phyloP scores from a whole-genome alignment of 2,113 vertebrate species.

The Caloenas nicobarica region DNA sequence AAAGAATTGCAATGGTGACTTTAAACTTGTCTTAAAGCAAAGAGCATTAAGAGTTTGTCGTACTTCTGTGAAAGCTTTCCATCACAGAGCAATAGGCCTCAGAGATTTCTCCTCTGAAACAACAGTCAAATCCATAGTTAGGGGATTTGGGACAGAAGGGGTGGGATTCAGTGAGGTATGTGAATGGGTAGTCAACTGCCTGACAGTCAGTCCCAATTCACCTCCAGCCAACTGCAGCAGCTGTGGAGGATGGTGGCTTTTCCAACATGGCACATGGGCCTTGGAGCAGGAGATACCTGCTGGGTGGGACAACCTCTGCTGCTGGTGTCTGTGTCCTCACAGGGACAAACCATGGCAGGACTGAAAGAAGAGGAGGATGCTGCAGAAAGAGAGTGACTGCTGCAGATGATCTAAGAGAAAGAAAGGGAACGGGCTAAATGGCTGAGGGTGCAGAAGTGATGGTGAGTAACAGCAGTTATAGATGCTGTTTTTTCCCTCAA shows the following conservation, averaged over 20 bases:
- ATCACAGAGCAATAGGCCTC: not conserved
- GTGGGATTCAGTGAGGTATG: not conserved
- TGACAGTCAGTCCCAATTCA: not conserved
- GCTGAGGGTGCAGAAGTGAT: not conserved
- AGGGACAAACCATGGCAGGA: rapidly evolving
- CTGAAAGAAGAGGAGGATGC: not conserved
- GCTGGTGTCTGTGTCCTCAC: not conserved
- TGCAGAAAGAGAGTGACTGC: not conserved
- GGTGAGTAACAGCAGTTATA: not conserved
- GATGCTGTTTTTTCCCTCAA: not conserved
- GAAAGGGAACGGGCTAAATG: rapidly evolving
- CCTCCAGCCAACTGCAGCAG: rapidly evolving
- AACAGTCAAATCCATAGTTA: not conserved
- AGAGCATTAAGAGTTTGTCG: not conserved
- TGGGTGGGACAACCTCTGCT: not conserved
- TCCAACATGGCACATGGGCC: rapidly evolving
- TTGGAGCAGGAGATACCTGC: not conserved
- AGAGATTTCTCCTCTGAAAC: not conserved
- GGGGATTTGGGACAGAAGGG: not conserved
- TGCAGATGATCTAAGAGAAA: not conserved
- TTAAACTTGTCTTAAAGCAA: not conserved
- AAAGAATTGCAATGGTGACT: not conserved
- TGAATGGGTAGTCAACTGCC: not conserved
- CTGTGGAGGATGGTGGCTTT: not conserved
- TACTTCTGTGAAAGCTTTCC: not conserved